Evolutionary conservation across 92 coral and sea anemone genomes (phyloP), one percentile per base, ranked within the genome.

Genomic region (Phenganax subtilis): DNA sequence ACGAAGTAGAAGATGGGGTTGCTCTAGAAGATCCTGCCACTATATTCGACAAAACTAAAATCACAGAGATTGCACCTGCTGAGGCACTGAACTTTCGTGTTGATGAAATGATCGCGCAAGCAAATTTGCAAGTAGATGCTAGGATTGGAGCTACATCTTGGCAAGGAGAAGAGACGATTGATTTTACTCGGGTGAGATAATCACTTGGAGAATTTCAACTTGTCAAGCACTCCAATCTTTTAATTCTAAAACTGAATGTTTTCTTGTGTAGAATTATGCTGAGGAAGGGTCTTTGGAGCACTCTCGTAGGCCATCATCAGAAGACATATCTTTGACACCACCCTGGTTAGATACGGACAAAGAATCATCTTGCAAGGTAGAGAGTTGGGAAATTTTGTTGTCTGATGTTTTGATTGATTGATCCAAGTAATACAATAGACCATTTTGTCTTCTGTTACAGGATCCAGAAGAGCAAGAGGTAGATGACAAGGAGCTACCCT

Each of bases 321-420:
- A 96, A 62, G 91, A 96, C 55, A 92, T 96, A 74, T 92, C 91
- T 71, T 89, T 96, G 74, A 96, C 99, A 30, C 99, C 99, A 15
- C 99, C 99, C 52, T 96, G 99, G 99, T 89, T 92, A 87, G 99
- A 96, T 54, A 97, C 91, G n/a, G 98, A 91, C 16, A 87, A 88
- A 31, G 90, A 91, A 16, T 92, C 98, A 0, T 92, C 88, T 79
- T 63, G 60, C 74, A 79, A 79, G 83, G 83, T 79, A 51, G n/a
- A 17, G 12, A 27, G 12, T 3, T 27, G 15, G 27, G 31, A 15
- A 2, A 37, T 37, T 37, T 37, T 37, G 3, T 37, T 37, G 47
- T 37, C 47, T 1, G 47, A 37, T 37, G 3, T 37, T 37, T 37
- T 37, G 3, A 37, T 37, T 37, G 47, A 37, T 37, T 37, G 47